These are phyloP conservation scores for Rhynchonycteris naso DNA, from an alignment of 2,797 vertebrate genomes.

Conservation along the genomic window DNA sequence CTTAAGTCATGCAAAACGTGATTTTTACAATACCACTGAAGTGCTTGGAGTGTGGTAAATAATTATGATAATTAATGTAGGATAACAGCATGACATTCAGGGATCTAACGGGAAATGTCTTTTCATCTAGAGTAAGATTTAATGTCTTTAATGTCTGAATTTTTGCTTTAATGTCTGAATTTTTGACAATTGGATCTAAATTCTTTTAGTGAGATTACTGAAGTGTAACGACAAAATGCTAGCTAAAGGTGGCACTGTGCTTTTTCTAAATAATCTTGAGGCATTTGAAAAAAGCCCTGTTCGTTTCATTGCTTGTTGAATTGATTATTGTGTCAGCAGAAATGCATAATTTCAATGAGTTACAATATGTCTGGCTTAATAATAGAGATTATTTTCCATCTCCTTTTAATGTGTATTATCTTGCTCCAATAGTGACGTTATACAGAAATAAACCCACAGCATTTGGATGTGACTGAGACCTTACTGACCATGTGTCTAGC, in stretches of 20 bases:
- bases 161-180: slow-evolving; percentile 22
- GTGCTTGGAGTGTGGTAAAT: background rate
- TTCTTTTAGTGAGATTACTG: background rate
- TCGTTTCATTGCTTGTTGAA: slow-evolving; percentile 4
- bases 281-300: background rate
- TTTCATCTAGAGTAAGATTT: background rate
- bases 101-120: background rate
- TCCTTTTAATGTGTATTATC: background rate
- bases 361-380: background rate
- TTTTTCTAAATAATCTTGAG: slow-evolving; percentile 24
- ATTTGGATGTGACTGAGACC: background rate
- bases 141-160: background rate
- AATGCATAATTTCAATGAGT: background rate
- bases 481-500: background rate
- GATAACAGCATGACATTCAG: background rate
- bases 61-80: slow-evolving; percentile 3
- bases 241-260: slow-evolving; percentile 46
- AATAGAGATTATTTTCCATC: background rate
- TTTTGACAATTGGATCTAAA: background rate
- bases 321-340: background rate
- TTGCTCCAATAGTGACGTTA: background rate
- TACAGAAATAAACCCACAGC: background rate
- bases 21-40: background rate
- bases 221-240: background rate
- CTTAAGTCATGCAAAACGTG: background rate